Conservation (phyloP, 2,888 invertebrate genomes). For the Melanargia galathea region DNA sequence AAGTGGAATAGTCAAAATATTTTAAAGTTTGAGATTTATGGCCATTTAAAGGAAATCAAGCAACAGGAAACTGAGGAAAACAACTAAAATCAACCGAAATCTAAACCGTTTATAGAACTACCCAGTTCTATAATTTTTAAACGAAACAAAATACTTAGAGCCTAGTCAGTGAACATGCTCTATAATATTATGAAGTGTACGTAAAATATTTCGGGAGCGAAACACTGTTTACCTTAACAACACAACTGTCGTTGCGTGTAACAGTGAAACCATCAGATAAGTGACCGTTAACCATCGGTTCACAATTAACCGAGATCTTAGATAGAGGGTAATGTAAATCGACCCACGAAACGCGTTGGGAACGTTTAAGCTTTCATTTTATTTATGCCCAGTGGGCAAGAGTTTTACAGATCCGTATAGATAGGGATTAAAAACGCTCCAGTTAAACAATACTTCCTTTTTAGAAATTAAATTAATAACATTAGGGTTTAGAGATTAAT, state of each 20-base stretch:
- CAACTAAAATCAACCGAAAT: no score
- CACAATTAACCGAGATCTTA: slow-evolving; percentile 72
- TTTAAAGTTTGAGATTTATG: no score
- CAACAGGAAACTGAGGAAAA: no score
- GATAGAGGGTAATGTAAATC: slow-evolving; percentile 73
- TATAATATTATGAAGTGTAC: not conserved
- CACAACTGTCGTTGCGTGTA: slow-evolving; percentile 54
- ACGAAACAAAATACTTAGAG: no score
- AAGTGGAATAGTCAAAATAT: no score
- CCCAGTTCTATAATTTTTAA: no score
- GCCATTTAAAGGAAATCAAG: no score
- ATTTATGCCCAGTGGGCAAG: slow-evolving; percentile 4
- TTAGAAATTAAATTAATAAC: no score
- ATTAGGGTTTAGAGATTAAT: no score
- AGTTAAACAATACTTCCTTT: no score
- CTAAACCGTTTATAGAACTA: no score
- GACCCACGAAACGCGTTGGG: slow-evolving; percentile 51
- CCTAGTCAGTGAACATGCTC: no score
- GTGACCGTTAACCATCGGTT: slow-evolving; percentile 66
- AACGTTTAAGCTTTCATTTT: slow-evolving; percentile 28
- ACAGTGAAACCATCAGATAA: slow-evolving; percentile 66
- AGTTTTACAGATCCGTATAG: slow-evolving; percentile 12
- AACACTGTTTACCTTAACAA: slow-evolving; percentile 27
- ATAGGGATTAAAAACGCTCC: not conserved
- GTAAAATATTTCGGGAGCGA: slow-evolving; percentile 3